Evolutionary conservation across 2,888 invertebrate species (phyloP).

Genomic region (Polydrusus pterygomalis): DNA sequence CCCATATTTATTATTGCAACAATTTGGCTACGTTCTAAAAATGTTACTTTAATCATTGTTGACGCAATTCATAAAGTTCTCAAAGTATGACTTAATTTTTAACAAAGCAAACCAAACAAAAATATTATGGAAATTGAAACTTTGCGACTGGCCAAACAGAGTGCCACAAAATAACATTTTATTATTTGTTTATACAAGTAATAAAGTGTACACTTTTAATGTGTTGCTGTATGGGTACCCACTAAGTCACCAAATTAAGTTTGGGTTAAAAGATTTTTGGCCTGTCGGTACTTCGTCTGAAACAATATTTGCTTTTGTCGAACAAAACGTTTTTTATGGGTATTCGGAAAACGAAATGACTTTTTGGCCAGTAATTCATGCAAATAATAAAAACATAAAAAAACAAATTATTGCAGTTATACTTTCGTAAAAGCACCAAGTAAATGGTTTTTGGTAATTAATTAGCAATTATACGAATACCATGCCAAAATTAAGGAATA

Average conservation of each 20-base stretch:
- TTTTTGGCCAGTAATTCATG: background rate
- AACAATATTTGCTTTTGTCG: constrained; percentile 40
- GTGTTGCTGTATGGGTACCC: constrained; percentile 34
- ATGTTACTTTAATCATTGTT: background rate
- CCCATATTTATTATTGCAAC: too few relatives aligned
- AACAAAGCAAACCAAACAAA: constrained; percentile 34
- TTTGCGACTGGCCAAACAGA: constrained; percentile 8
- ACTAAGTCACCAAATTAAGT: constrained; percentile 41
- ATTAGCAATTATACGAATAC: too few relatives aligned
- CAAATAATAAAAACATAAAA: background rate
- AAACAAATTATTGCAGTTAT: too few relatives aligned
- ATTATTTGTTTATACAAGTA: constrained; percentile 44
- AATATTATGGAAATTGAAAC: constrained; percentile 32
- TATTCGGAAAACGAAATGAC: background rate
- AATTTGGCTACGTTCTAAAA: too few relatives aligned
- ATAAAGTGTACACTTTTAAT: constrained; percentile 40
- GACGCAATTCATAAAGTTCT: constrained; percentile 23
- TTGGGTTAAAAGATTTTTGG: constrained; percentile 43
- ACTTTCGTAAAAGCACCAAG: too few relatives aligned
- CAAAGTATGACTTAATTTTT: constrained; percentile 23
- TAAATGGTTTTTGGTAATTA: too few relatives aligned
- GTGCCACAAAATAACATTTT: constrained; percentile 30
- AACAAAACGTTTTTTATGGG: constrained; percentile 10
- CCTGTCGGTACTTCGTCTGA: constrained; percentile 30
- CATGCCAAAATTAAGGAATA: too few relatives aligned